Conservation (phyloP, 2,113 vertebrate species). For the Burhinus oedicnemus region DNA sequence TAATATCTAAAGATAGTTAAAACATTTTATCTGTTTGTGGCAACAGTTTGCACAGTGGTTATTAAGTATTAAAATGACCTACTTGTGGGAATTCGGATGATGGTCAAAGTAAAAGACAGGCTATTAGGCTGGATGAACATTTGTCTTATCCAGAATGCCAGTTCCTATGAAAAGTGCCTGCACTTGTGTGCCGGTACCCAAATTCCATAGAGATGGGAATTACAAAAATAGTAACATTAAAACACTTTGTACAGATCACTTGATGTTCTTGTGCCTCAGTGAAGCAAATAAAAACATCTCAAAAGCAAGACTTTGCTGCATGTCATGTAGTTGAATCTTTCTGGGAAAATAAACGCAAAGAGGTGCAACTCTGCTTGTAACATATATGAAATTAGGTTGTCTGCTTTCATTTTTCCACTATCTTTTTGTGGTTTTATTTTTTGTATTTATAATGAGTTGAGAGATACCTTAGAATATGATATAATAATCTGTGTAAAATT, state of each 20-base stretch:
- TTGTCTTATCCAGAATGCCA: background rate
- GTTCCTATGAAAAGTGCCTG: background rate
- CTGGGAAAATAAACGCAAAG: background rate
- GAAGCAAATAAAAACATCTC: background rate
- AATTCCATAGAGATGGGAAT: background rate
- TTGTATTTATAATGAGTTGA: background rate
- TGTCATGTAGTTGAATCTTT: background rate
- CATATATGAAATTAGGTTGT: background rate
- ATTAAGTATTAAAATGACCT: constrained; percentile 1
- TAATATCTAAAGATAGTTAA: background rate
- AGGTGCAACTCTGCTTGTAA: background rate
- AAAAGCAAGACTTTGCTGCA: background rate
- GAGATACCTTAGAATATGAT: background rate
- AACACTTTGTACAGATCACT: constrained; percentile 14
- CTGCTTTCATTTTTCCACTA: background rate
- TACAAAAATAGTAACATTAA: constrained; percentile 10
- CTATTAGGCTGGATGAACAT: background rate
- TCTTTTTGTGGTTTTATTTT: background rate
- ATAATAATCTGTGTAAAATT: background rate
- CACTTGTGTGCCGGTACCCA: background rate
- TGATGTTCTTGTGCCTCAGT: background rate
- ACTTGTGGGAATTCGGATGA: background rate
- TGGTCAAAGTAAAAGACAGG: background rate
- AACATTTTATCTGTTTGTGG: background rate
- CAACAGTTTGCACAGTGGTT: background rate